A percentile compares a stretch with the other conserved stretches of the same genome.
phyloP scores from a whole-genome alignment of 2,888 invertebrate species.

The Drosophila neutralis region DNA sequence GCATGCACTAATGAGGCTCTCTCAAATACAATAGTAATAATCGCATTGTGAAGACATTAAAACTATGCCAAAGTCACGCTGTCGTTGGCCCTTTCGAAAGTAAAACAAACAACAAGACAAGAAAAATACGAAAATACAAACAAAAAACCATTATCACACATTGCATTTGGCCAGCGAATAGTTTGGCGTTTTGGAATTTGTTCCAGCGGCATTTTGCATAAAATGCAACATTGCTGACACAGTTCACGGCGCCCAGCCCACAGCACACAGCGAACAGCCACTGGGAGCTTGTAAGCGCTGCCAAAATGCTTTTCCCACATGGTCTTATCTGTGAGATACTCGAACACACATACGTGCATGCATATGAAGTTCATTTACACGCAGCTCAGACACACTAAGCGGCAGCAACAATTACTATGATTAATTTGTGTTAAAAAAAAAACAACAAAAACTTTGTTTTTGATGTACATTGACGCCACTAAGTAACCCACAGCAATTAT shows the following conservation, averaged over 20 bases:
- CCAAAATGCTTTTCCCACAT: slow-evolving; percentile 76
- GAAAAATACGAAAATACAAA: neutral
- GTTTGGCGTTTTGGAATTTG: slow-evolving; percentile 54
- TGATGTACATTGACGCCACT: slow-evolving; percentile 65
- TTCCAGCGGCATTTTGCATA: slow-evolving; percentile 59
- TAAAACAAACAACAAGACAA: slow-evolving; percentile 30
- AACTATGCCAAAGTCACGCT: slow-evolving; percentile 76
- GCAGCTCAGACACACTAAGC: slow-evolving; percentile 57
- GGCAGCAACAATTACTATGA: slow-evolving; percentile 67
- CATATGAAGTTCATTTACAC: slow-evolving; percentile 75
- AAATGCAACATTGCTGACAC: slow-evolving; percentile 70
- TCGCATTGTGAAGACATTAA: slow-evolving; percentile 47
- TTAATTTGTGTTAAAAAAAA: slow-evolving; percentile 60
- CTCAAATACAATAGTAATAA: slow-evolving; percentile 26
- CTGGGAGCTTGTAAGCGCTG: slow-evolving; percentile 51
- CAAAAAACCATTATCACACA: slow-evolving; percentile 61
- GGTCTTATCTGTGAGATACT: slow-evolving; percentile 50
- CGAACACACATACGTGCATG: slow-evolving; percentile 28
- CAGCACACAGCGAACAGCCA: slow-evolving; percentile 19
- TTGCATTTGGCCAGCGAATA: slow-evolving; percentile 45
- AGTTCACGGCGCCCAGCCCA: slow-evolving; percentile 67
- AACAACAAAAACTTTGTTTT: slow-evolving; percentile 27
- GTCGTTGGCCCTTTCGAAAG: slow-evolving; percentile 56
- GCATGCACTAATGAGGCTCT: slow-evolving; percentile 32
- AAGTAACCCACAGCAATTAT: slow-evolving; percentile 67